These are phyloP conservation scores for Knipowitschia caucasica DNA, from an alignment of 2,797 vertebrate species.

Conservation along the genomic window DNA sequence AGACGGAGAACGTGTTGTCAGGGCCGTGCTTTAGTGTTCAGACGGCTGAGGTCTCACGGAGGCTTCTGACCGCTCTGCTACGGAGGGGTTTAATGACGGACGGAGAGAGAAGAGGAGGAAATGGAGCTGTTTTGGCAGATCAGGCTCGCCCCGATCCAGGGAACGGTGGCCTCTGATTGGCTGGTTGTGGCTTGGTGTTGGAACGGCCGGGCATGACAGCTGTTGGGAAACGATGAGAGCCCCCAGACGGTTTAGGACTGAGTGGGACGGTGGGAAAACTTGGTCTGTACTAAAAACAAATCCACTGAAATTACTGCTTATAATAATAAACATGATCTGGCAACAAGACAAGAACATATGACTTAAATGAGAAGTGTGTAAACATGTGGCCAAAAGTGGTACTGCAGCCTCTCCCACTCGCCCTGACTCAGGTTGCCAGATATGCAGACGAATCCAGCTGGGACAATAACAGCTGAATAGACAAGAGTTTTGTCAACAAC, in stretches of 20 bases:
- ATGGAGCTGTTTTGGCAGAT: slow-evolving; percentile 46
- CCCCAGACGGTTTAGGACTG: slow-evolving; percentile 41
- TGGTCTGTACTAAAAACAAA: slow-evolving; percentile 50
- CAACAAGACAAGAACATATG: too few species aligned
- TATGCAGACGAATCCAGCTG: too few species aligned
- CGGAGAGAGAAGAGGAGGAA: slow-evolving; percentile 36
- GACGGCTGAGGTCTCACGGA: slow-evolving; percentile 47
- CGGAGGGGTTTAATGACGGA: slow-evolving; percentile 44
- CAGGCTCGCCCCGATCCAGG: slow-evolving; percentile 58
- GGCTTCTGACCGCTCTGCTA: slow-evolving; percentile 44
- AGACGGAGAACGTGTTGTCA: not conserved
- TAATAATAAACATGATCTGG: too few species aligned
- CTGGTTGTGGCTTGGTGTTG: slow-evolving; percentile 62
- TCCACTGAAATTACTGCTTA: too few species aligned
- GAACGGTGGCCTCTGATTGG: slow-evolving; percentile 63
- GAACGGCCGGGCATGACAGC: slow-evolving; percentile 64
- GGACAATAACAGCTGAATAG: too few species aligned
- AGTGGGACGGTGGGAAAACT: slow-evolving; percentile 59
- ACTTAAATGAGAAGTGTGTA: too few species aligned
- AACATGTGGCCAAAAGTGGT: too few species aligned
- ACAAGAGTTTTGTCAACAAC: too few species aligned
- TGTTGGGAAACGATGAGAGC: slow-evolving; percentile 75
- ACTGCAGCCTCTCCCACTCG: too few species aligned
- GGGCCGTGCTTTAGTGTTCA: slow-evolving; percentile 29
- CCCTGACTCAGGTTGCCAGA: too few species aligned